Percentiles rank a stretch among this genome's conserved stretches.
phyloP scores from a whole-genome alignment of 2,113 vertebrate genomes.

The Sapayoa aenigma region DNA sequence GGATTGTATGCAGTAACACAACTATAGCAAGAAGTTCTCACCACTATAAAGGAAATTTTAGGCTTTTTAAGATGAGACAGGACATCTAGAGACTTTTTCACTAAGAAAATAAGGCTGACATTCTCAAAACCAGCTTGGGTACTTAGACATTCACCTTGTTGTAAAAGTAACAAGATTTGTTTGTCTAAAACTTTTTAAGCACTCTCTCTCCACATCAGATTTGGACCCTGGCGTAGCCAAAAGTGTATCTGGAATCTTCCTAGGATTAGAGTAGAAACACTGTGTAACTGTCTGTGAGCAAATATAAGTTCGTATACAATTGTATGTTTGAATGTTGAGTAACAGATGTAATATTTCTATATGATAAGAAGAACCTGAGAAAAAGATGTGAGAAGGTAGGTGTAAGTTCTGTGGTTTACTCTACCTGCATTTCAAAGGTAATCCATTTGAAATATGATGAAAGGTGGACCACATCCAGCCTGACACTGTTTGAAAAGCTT shows the following conservation, averaged over 20 bases:
- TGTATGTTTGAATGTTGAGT: not conserved
- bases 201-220: accelerated
- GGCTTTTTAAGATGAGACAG: not conserved
- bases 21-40: not conserved
- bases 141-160: not conserved
- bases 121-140: not conserved
- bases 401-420: slow-evolving; percentile 2
- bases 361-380: not conserved
- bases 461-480: not conserved
- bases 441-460: not conserved
- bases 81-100: not conserved
- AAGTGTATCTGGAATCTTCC: not conserved
- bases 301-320: accelerated
- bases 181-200: not conserved
- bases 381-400: not conserved
- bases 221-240: not conserved
- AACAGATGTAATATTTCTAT: not conserved
- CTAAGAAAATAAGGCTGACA: not conserved
- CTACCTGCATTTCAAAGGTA: slow-evolving; percentile 23
- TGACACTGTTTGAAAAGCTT: slow-evolving; percentile 32
- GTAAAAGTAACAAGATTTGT: not conserved
- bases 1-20: not conserved
- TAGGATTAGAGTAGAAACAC: not conserved
- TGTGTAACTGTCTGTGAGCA: accelerated
- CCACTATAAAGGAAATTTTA: not conserved